Conservation (phyloP, 2,797 vertebrate species). For the Sitta carolinensis region DNA sequence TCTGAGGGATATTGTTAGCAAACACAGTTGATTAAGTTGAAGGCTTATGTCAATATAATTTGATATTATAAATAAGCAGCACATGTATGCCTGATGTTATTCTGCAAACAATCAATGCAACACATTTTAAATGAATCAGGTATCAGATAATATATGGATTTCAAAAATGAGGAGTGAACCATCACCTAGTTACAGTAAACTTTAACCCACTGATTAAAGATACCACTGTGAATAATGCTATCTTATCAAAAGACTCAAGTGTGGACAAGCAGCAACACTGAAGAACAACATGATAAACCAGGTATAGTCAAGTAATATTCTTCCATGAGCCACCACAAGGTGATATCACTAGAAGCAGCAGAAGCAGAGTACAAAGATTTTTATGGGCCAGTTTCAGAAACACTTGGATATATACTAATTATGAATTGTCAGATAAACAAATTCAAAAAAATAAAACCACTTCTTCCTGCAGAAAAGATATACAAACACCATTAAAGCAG, state of each 20-base stretch:
- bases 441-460: background rate
- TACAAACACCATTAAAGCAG: background rate
- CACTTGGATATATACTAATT: background rate
- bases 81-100: background rate
- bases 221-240: background rate
- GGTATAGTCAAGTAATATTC: background rate
- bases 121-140: background rate
- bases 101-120: background rate
- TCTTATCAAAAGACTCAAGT: background rate
- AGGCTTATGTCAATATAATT: background rate
- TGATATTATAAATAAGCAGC: background rate
- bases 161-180: background rate
- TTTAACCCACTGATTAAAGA: background rate
- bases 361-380: background rate
- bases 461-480: background rate
- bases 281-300: background rate
- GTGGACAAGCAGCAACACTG: background rate
- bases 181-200: background rate
- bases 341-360: background rate
- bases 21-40: background rate
- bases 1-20: background rate
- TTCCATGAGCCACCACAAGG: background rate
- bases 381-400: background rate
- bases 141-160: background rate
- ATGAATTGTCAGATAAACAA: background rate